Evolutionary conservation across 2,888 invertebrate species (phyloP), one percentile per base, ranked within the genome.

Genomic region (Conomelus anceps): DNA sequence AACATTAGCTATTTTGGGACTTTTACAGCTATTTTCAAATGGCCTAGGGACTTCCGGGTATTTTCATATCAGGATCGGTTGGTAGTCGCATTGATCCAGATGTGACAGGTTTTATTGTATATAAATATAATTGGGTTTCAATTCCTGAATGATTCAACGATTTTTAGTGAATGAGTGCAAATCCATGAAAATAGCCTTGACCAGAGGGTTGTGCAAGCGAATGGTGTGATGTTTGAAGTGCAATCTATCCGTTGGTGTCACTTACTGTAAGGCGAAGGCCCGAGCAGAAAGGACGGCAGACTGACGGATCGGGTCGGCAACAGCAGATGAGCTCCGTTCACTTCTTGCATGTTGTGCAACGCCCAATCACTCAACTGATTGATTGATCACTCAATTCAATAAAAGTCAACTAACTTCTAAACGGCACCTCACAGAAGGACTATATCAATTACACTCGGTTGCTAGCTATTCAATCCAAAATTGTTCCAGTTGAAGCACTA

Each of bases 261-360:
- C 96, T 96, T 95, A 96, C 96, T 96, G 94, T 96, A 96, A 90
- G 96, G 96, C 91, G 95, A 94, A 91, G 96, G 96, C 91, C 96
- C 96, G 93, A 96, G 97, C 91, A 97, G 95, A 93, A 96, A 95
- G 90, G 97, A 96, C 4, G 92, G 91, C 22, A 92, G 90, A 88
- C 92, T 92, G 89, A 90, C 91, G 20, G 92, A 91, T 85, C 92
- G 90, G 22, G 91, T 89, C 1, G 92, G 92, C 26, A 91, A 90
- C 41, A 92, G 89, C 17, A 91, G 89, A 63, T n/a, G 63, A 7
- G 63, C 63, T 63, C 63, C 63, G 63, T 63, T 63, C 63, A 63
- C 63, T 20, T 63, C 63, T 63, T 63, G 63, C 63, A 63, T 63
- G 63, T 63, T n/a, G n/a, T n/a, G n/a, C n/a, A n/a, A n/a, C n/a